Evolutionary conservation across 2,797 vertebrate genomes (phyloP).

Genomic region (Cynopterus sphinx): DNA sequence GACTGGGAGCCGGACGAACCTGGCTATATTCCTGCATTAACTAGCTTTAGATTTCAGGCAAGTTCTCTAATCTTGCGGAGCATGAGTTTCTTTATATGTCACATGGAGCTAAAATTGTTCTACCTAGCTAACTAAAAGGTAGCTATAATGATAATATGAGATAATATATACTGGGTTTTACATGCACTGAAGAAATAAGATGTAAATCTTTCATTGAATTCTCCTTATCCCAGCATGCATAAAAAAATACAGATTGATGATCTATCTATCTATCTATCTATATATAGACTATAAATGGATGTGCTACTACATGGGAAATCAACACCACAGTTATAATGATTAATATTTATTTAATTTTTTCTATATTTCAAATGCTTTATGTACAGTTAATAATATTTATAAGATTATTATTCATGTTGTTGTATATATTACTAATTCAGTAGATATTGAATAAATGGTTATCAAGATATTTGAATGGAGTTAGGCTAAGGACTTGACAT

Average conservation of each 20-base stretch:
- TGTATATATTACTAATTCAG: neutral
- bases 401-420: neutral
- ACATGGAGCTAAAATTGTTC: neutral
- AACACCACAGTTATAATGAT: neutral
- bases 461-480: neutral
- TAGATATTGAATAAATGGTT: neutral
- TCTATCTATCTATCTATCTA: too few species aligned
- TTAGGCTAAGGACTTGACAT: neutral
- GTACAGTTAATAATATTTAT: neutral
- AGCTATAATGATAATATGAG: neutral
- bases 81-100: neutral
- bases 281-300: neutral
- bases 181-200: neutral
- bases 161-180: neutral
- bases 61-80: neutral
- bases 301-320: neutral
- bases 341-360: constrained; percentile 22
- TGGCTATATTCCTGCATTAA: neutral
- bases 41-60: neutral
- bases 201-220: neutral
- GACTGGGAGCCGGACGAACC: neutral
- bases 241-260: neutral
- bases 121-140: neutral
- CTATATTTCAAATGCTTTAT: neutral
- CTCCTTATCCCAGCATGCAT: neutral